These are phyloP conservation scores for Craniophora ligustri DNA, from an alignment of 2,888 invertebrate genomes.

Conservation along the genomic window DNA sequence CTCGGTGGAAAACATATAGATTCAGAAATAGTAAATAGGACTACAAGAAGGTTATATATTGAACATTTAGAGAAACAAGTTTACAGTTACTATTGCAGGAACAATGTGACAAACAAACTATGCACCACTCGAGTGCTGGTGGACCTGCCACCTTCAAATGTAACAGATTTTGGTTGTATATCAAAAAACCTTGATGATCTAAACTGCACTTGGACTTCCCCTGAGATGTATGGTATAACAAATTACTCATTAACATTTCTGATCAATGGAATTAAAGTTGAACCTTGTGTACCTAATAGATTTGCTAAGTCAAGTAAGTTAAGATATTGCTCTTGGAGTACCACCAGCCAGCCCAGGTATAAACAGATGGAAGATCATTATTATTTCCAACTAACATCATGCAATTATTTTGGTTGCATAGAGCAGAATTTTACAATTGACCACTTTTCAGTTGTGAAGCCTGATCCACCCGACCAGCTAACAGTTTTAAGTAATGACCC, in stretches of 20 bases:
- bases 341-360: conserved; percentile 76
- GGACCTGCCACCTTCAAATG: conserved; percentile 89
- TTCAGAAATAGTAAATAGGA: conserved; percentile 88
- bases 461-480: conserved; percentile 70
- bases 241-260: conserved; percentile 70
- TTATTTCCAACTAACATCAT: conserved; percentile 88
- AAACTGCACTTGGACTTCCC: conserved; percentile 92
- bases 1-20: conserved; percentile 54
- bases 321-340: conserved; percentile 72
- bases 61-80: conserved; percentile 86
- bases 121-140: conserved; percentile 74
- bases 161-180: conserved; percentile 92
- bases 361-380: conserved; percentile 82
- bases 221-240: conserved; percentile 75
- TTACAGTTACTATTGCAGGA: conserved; percentile 87
- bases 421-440: conserved; percentile 87
- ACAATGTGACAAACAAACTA: conserved; percentile 66
- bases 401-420: conserved; percentile 89
- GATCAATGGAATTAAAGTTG: conserved; percentile 61
- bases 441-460: conserved; percentile 86
- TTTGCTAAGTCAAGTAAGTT: conserved; percentile 48
- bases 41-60: conserved; percentile 89
- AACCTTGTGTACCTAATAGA: conserved; percentile 60
- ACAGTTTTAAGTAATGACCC: conserved; percentile 66
- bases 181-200: conserved; percentile 92